phyloP scores from a whole-genome alignment of 37 sponge, comb jelly and placozoan species.

The Geodia barretti region DNA sequence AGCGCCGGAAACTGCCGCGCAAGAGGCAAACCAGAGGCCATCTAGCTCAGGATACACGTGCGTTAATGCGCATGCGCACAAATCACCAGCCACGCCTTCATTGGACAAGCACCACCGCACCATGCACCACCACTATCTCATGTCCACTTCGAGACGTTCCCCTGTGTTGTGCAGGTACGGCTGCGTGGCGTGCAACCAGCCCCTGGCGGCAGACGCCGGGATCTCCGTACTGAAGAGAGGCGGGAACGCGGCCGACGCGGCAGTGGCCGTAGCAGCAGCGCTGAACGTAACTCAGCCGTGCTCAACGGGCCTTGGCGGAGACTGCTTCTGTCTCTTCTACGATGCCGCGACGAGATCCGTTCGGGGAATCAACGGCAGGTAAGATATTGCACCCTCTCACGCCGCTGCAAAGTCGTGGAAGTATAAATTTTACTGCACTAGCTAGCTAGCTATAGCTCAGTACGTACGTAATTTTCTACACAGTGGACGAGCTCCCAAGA shows the following conservation, averaged over 20 bases:
- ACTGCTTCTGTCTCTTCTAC: slow-evolving; percentile 89
- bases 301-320: slow-evolving; percentile 86
- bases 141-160: slow-evolving; percentile 59
- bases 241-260: slow-evolving; percentile 90
- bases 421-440: too few species aligned
- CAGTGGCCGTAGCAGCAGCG: slow-evolving; percentile 84
- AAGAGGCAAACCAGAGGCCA: background rate
- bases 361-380: slow-evolving; percentile 83
- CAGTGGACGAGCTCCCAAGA: slow-evolving; percentile 30
- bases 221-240: slow-evolving; percentile 57
- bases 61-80: background rate
- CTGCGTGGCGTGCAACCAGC: slow-evolving; percentile 78
- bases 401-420: background rate
- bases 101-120: too few species aligned
- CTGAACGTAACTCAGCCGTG: slow-evolving; percentile 88
- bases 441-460: background rate
- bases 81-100: too few species aligned
- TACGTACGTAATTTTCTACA: background rate
- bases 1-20: too few species aligned
- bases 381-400: background rate
- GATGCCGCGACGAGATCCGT: slow-evolving; percentile 61
- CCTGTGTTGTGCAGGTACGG: slow-evolving; percentile 69
- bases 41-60: background rate
- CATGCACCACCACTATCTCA: too few species aligned
- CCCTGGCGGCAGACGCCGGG: slow-evolving; percentile 73